These are phyloP conservation scores for Melanaphis sacchari DNA, from an alignment of 1,140 invertebrate species.

Conservation along the genomic window DNA sequence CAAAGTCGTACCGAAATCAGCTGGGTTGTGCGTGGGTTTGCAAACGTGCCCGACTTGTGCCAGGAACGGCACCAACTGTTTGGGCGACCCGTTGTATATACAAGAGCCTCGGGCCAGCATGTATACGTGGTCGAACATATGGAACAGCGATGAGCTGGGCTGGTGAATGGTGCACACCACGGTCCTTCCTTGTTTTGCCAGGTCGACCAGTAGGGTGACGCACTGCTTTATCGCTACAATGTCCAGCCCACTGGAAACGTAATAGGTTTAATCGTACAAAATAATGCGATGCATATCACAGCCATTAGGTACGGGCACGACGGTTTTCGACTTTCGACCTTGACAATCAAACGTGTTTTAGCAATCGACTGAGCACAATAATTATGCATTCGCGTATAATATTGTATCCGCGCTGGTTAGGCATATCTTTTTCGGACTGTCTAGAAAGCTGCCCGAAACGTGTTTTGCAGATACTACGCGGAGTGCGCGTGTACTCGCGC, in stretches of 20 bases:
- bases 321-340: not conserved
- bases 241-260: conserved; percentile 69
- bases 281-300: too few relatives aligned
- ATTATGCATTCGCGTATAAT: not conserved
- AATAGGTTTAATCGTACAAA: not conserved
- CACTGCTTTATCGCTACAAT: conserved; percentile 70
- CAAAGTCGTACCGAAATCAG: conserved; percentile 61
- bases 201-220: conserved; percentile 64
- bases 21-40: conserved; percentile 66
- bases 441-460: not conserved
- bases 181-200: conserved; percentile 68
- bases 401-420: rapidly evolving
- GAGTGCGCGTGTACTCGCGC: not conserved
- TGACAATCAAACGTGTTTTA: not conserved
- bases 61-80: conserved; percentile 67
- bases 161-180: conserved; percentile 77
- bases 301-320: not conserved
- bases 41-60: conserved; percentile 60
- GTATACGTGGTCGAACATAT: conserved; percentile 72
- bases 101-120: conserved; percentile 69
- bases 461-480: not conserved
- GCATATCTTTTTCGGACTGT: not conserved
- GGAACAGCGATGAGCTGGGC: conserved; percentile 71
- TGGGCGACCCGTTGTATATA: conserved; percentile 68
- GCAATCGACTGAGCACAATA: not conserved